Evolutionary conservation across 2,888 invertebrate species (phyloP), one percentile per base, ranked within the genome.

Genomic region (Rhamnusium bicolor): DNA sequence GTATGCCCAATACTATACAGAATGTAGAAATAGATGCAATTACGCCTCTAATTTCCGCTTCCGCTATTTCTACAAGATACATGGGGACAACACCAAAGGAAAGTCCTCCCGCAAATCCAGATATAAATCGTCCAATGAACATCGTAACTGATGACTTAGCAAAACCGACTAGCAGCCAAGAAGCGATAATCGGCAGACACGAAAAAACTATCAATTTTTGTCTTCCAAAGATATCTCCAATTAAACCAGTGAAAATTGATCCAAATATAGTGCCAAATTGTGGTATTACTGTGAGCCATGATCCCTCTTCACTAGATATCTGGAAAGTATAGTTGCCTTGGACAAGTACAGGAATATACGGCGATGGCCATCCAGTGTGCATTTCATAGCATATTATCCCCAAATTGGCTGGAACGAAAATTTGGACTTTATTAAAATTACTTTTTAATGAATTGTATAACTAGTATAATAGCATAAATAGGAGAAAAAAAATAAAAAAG

Each of bases 281-380:
- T 86, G 92, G 92, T 82, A 93, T 90, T 53, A 92, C 92, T 0
- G 91, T 91, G 83, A 92, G 89, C 92, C 92, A 92, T 81, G 92
- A 91, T 79, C 90, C 90, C 80, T 92, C 89, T 70, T 89, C 89
- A 7, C 47, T 67, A 18, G 24, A 56, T 21, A 91, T 90, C 60
- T 88, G 89, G 82, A 92, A 90, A 10, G 87, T 85, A 77, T 91
- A 90, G 32, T 89, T 87, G 29, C 86, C 79, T 56, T 89, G 88
- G 70, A 87, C 83, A 5, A 92, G 89, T 79, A 89, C 87, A 8
- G 90, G 89, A 32, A 91, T 81, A 16, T 91, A 91, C 16, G 91
- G 91, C 53, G 92, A 91, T 10, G 92, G 90, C 92, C 92, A 92
- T 32, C 91, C 92, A 84, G 85, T 85, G 72, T 87, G 86, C 86